These are phyloP conservation scores for Eupithecia subfuscata DNA, from an alignment of 2,888 invertebrate species.

Conservation along the genomic window DNA sequence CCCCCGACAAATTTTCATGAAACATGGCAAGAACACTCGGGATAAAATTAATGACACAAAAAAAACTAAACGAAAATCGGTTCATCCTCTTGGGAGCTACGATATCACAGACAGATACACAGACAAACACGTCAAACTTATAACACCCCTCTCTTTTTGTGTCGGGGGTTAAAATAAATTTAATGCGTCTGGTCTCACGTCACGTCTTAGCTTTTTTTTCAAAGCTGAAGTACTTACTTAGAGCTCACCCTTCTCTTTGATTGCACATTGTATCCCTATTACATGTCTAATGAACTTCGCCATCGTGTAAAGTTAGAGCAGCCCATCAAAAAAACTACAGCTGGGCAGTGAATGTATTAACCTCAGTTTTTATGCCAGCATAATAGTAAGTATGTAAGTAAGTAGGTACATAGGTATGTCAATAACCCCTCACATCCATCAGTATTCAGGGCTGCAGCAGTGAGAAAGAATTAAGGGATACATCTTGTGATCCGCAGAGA, in stretches of 20 bases:
- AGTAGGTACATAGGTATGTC: constrained; percentile 23
- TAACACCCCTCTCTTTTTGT: no score
- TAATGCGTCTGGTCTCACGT: no score
- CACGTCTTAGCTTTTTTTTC: no score
- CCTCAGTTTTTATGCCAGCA: not conserved
- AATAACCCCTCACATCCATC: constrained; percentile 58
- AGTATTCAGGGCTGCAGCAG: constrained; percentile 76
- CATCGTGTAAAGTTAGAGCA: not conserved
- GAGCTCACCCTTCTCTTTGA: not conserved
- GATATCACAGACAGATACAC: no score
- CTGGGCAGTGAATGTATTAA: not conserved
- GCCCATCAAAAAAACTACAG: not conserved
- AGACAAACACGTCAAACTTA: no score
- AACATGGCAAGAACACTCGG: no score
- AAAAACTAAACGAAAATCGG: no score
- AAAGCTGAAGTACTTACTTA: not conserved
- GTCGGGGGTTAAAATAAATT: no score
- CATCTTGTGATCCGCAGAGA: constrained; percentile 78
- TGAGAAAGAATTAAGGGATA: constrained; percentile 80
- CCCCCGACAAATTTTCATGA: no score
- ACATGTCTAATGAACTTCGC: not conserved
- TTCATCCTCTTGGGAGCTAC: no score
- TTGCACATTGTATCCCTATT: not conserved
- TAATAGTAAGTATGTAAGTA: not conserved
- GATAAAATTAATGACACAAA: no score